These are phyloP conservation scores for Aeoliscus strigatus DNA, from an alignment of 2,797 vertebrate species.

Conservation along the genomic window DNA sequence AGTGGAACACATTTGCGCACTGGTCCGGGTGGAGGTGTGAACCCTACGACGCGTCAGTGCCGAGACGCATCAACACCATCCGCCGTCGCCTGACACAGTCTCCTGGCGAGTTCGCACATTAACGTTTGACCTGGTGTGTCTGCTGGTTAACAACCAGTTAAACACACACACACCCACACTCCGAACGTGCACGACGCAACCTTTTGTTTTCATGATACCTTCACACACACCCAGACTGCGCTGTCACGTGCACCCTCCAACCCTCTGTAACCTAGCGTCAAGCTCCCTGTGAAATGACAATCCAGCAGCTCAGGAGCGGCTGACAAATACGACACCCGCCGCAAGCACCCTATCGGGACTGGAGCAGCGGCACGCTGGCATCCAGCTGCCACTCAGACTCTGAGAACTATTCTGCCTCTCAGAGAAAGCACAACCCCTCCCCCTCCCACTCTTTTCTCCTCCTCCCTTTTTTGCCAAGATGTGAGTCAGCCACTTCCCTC, in stretches of 20 bases:
- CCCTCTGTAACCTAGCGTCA: constrained; percentile 29
- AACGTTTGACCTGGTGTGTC: constrained; percentile 56
- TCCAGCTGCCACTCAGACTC: constrained; percentile 51
- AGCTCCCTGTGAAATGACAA: constrained; percentile 37
- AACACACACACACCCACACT: neutral
- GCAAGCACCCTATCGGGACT: constrained; percentile 37
- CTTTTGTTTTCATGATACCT: too few relatives aligned
- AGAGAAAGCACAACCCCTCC: constrained; percentile 23
- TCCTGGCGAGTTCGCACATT: constrained; percentile 51
- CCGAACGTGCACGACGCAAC: constrained; percentile 10
- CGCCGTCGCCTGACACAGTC: constrained; percentile 22
- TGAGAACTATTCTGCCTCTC: constrained; percentile 20
- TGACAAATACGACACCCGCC: constrained; percentile 39
- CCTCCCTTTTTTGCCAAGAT: constrained; percentile 28
- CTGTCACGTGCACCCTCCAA: constrained; percentile 31
- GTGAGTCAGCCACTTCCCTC: constrained; percentile 50
- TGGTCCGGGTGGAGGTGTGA: too few relatives aligned
- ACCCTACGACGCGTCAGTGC: too few relatives aligned
- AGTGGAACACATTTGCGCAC: too few relatives aligned
- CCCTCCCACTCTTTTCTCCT: too few relatives aligned
- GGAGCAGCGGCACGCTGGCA: constrained; percentile 20
- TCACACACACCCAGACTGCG: constrained; percentile 12
- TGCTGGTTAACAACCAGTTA: constrained; percentile 32
- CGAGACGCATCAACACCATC: too few relatives aligned
- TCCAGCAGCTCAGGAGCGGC: constrained; percentile 33